phyloP scores from a whole-genome alignment of 2,888 invertebrate genomes.

The Xestia c-nigrum region DNA sequence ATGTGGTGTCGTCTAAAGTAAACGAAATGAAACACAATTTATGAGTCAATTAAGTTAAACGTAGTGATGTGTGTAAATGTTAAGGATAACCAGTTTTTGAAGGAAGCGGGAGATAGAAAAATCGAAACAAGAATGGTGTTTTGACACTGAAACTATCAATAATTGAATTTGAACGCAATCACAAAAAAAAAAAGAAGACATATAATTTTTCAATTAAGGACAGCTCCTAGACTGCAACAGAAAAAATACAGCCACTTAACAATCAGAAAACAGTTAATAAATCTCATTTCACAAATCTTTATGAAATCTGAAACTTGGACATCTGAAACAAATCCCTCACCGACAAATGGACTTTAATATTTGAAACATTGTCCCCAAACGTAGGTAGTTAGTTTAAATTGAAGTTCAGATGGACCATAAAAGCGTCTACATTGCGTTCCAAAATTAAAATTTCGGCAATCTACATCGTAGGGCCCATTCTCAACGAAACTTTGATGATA shows the following conservation, averaged over 20 bases:
- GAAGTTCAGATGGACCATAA: constrained; percentile 35
- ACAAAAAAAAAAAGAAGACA: background rate
- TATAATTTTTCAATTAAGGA: background rate
- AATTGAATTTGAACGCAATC: background rate
- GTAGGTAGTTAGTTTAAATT: constrained; percentile 26
- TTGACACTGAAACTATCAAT: background rate
- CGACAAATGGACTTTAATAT: constrained; percentile 45
- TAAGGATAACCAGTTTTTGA: background rate
- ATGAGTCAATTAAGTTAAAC: background rate
- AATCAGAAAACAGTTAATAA: constrained; percentile 29
- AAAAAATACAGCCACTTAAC: constrained; percentile 1
- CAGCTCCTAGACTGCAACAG: background rate
- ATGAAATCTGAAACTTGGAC: constrained; percentile 18
- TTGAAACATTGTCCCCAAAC: constrained; percentile 33
- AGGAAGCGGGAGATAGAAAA: no score
- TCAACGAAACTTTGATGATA: constrained; percentile 12
- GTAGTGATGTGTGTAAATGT: background rate
- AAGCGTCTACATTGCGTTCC: constrained; percentile 47
- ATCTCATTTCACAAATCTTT: constrained; percentile 33
- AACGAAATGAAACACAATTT: background rate
- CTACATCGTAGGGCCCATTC: background rate
- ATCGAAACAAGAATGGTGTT: no score
- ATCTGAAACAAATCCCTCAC: constrained; percentile 11
- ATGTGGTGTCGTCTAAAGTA: no score
- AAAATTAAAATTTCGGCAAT: constrained; percentile 43